Evolutionary conservation across 2,888 invertebrate species (phyloP), one percentile per base, ranked within the genome.

Genomic region (Heteromurus nitidus): DNA sequence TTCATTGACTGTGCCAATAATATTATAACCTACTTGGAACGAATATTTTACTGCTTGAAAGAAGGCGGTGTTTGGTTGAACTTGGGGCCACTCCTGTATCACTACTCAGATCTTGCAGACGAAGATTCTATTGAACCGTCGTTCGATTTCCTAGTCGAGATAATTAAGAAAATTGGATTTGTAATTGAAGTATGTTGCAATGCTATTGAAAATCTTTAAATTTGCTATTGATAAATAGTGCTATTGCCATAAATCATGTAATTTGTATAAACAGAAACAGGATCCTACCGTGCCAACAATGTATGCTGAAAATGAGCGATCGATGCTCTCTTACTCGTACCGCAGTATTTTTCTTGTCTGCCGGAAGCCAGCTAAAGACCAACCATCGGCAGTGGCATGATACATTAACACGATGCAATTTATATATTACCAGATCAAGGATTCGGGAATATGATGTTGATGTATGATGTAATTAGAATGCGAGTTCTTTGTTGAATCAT

Each of bases 1-100:
- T 99, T 99, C 89, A 95, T 99, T 75, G 99, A 99, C 90, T 99
- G 99, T 88, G 98, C 98, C 0, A 95, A 96, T 81, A 99, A 99
- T 89, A 94, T 99, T 20, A 94, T 98, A 2, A 94, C 95, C 88
- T 99, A 98, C 88, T 94, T 99, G 36, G 97, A 98, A 90, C 93
- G 94, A 64, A 98, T 99, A 89, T 95, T 94, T 89, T 92, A 92
- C 88, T 96, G 98, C 86, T 90, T 99, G 7, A 95, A 94, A 88
- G 96, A 97, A 0, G 98, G 95, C 0, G 96, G 96, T 0, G 91
- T 93, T 85, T 96, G 96, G 96, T 92, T 96, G 85, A 96, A 96
- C 89, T 90, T 96, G 77, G 96, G 99, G 2, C 99, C 99, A 0
- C 89, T 99, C 80, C 91, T 99, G 1, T 99, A 99, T 89, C 91